Conservation (phyloP, 2,888 invertebrate genomes). For the Phengaris alcon region DNA sequence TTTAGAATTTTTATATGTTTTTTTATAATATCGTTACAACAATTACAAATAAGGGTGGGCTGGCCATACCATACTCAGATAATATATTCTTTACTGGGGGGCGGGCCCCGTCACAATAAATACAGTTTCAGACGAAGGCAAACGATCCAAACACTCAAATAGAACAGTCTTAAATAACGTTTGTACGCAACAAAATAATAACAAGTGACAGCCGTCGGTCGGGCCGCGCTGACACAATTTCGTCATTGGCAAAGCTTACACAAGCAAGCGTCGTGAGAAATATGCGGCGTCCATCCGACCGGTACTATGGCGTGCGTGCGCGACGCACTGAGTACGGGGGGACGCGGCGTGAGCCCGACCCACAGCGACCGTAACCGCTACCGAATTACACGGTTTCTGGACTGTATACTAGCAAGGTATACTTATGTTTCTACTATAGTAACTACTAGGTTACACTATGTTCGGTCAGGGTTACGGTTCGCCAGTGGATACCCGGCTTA, state of each 20-base stretch:
- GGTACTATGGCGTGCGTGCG: slow-evolving; percentile 32
- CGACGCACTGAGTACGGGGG: slow-evolving; percentile 36
- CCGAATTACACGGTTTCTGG: not conserved
- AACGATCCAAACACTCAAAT: slow-evolving; percentile 68
- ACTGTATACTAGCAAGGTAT: not conserved
- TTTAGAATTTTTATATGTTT: slow-evolving; percentile 63
- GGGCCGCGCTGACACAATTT: slow-evolving; percentile 58
- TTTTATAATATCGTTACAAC: slow-evolving; percentile 60
- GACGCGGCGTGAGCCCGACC: slow-evolving; percentile 38
- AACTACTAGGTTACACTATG: not conserved
- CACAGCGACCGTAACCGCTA: slow-evolving; percentile 1
- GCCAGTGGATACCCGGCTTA: slow-evolving; percentile 29
- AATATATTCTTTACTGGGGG: slow-evolving; percentile 48
- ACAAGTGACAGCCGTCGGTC: slow-evolving; percentile 53
- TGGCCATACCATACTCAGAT: slow-evolving; percentile 54
- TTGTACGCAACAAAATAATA: slow-evolving; percentile 72
- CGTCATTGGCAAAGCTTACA: slow-evolving; percentile 75
- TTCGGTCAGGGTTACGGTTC: not conserved
- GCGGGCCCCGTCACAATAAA: slow-evolving; percentile 57
- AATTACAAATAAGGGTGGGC: slow-evolving; percentile 66
- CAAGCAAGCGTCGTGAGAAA: slow-evolving; percentile 74
- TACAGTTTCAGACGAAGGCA: slow-evolving; percentile 60
- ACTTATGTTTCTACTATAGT: not conserved
- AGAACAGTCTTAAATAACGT: slow-evolving; percentile 75
- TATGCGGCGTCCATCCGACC: slow-evolving; percentile 48